These are phyloP conservation scores for Ptychobarbus kaznakovi DNA, from an alignment of 2,797 vertebrate species.

Conservation along the genomic window DNA sequence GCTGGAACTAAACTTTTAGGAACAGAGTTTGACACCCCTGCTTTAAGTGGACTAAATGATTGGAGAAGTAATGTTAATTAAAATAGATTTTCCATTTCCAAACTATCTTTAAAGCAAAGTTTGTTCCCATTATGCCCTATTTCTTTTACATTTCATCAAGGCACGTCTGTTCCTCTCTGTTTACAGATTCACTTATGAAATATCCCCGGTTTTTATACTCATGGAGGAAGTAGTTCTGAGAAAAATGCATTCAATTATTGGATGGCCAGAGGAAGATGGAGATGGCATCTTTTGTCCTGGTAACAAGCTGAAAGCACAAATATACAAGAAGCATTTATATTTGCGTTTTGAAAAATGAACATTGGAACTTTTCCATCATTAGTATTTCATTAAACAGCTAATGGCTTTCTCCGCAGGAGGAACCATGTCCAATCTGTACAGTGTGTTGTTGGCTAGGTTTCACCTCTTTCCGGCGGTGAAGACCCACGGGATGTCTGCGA, in stretches of 20 bases:
- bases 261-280: slow-evolving; percentile 70
- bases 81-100: not conserved
- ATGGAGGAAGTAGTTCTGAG: slow-evolving; percentile 77
- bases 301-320: slow-evolving; percentile 56
- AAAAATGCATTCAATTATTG: slow-evolving; percentile 79
- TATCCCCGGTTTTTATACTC: slow-evolving; percentile 75
- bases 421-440: slow-evolving; percentile 80
- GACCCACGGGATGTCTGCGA: slow-evolving; percentile 72
- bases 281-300: slow-evolving; percentile 79
- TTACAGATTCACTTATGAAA: slow-evolving; percentile 79
- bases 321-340: not conserved
- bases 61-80: not conserved
- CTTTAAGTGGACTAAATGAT: not conserved
- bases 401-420: slow-evolving; percentile 68
- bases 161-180: not conserved
- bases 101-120: no score
- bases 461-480: slow-evolving; percentile 79
- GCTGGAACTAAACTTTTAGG: no score
- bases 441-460: slow-evolving; percentile 74
- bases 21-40: not conserved
- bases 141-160: not conserved
- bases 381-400: slow-evolving; percentile 24
- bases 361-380: slow-evolving; percentile 11
- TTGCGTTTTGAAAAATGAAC: not conserved
- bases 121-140: not conserved